A percentile compares a stretch with the other conserved stretches of the same genome.
Evolutionary conservation across 2,113 vertebrate genomes (phyloP).

Genomic region (Tor tambroides): DNA sequence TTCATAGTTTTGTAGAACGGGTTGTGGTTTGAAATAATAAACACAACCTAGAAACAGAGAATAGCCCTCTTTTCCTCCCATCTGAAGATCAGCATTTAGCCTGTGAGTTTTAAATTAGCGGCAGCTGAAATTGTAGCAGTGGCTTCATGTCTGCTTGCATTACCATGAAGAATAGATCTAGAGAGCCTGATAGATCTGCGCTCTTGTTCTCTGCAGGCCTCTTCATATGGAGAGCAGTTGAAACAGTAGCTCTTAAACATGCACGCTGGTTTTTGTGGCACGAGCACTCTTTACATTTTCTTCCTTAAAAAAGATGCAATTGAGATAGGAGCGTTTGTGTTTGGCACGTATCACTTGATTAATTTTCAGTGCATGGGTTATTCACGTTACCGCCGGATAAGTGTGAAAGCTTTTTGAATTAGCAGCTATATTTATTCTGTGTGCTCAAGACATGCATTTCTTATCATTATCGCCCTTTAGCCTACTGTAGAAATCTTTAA

Average conservation of each 20-base stretch:
- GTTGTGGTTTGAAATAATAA: constrained; percentile 54
- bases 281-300: not conserved
- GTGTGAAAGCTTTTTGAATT: not conserved
- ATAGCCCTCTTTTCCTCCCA: not conserved
- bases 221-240: constrained; percentile 23
- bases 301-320: not conserved
- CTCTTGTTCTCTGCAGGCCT: constrained; percentile 16
- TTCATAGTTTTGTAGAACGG: not conserved
- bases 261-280: not conserved
- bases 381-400: not conserved
- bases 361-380: not conserved
- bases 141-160: constrained; percentile 10
- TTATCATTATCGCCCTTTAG: not conserved
- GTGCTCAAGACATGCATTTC: not conserved
- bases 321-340: not conserved
- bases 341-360: not conserved
- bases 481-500: constrained; percentile 10
- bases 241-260: not conserved
- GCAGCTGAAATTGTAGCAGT: not conserved
- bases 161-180: constrained; percentile 13
- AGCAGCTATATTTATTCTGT: not conserved
- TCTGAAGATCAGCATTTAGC: not conserved
- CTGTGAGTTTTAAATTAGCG: not conserved
- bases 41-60: constrained; percentile 13
- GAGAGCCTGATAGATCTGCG: not conserved